Conservation (phyloP, 2,113 vertebrate genomes). For the Megalops atlanticus region DNA sequence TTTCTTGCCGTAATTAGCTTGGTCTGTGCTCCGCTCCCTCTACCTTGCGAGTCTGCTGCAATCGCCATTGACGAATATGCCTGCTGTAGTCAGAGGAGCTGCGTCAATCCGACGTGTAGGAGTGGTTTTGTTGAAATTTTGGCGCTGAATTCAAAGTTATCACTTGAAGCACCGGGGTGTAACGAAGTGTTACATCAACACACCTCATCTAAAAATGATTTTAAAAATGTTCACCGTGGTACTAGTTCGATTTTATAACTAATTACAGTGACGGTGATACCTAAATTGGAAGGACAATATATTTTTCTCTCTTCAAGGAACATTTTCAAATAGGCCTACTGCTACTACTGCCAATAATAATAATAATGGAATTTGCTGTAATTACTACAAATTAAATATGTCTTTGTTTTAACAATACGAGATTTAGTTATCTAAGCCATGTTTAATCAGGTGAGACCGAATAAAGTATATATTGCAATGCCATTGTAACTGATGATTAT, state of each 20-base stretch:
- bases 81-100: slow-evolving; percentile 23
- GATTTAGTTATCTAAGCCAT: no score
- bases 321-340: slow-evolving; percentile 21
- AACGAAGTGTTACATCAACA: neutral
- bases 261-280: no score
- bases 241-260: no score
- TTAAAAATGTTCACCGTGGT: no score
- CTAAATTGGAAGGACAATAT: neutral
- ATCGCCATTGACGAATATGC: slow-evolving; percentile 62
- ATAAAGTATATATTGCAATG: no score
- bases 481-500: no score
- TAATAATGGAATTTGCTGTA: no score
- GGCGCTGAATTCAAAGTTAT: slow-evolving; percentile 50
- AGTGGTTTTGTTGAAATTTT: neutral
- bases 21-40: slow-evolving; percentile 39
- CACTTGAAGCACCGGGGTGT: neutral
- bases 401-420: no score
- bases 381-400: no score
- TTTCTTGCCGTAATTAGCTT: slow-evolving; percentile 46
- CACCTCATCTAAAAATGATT: neutral
- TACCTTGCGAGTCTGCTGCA: slow-evolving; percentile 51
- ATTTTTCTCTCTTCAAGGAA: neutral
- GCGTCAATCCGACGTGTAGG: slow-evolving; percentile 57
- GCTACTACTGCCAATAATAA: no score
- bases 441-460: no score